phyloP scores from a whole-genome alignment of 2,113 vertebrate species.

The Rhinolophus sinicus region DNA sequence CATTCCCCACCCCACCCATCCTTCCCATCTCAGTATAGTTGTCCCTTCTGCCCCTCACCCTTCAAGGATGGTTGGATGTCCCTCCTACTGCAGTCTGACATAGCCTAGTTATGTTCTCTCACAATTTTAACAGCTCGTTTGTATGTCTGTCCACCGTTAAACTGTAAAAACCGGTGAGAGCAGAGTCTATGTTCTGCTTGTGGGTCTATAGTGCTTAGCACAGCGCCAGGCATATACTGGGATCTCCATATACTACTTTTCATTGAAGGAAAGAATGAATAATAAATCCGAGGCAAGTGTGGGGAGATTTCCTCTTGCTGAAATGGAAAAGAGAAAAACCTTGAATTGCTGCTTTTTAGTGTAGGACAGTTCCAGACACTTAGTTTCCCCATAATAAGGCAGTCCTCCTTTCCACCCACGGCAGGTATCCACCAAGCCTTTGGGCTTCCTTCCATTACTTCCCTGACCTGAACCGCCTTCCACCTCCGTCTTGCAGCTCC shows the following conservation, averaged over 20 bases:
- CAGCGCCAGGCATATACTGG: not conserved
- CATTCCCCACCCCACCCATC: not conserved
- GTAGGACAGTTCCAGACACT: not conserved
- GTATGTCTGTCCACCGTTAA: not conserved
- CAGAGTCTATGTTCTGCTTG: not conserved
- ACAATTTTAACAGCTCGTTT: not conserved
- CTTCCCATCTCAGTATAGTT: not conserved
- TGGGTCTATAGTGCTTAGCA: not conserved
- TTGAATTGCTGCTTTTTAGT: not conserved
- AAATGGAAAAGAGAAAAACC: constrained; percentile 14
- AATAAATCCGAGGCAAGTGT: not conserved
- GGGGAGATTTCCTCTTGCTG: not conserved
- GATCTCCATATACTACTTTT: not conserved
- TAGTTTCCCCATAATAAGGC: not conserved
- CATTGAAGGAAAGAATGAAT: not conserved
- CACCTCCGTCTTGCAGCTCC: not conserved
- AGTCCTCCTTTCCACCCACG: not conserved
- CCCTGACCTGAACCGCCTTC: not conserved
- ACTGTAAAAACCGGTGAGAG: not conserved
- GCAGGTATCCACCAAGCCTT: not conserved
- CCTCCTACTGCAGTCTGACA: not conserved
- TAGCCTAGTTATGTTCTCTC: not conserved
- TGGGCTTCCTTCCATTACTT: not conserved
- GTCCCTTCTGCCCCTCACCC: not conserved
- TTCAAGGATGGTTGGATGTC: not conserved